Conservation (phyloP, 2,113 vertebrate genomes). For the Strigops habroptila region DNA sequence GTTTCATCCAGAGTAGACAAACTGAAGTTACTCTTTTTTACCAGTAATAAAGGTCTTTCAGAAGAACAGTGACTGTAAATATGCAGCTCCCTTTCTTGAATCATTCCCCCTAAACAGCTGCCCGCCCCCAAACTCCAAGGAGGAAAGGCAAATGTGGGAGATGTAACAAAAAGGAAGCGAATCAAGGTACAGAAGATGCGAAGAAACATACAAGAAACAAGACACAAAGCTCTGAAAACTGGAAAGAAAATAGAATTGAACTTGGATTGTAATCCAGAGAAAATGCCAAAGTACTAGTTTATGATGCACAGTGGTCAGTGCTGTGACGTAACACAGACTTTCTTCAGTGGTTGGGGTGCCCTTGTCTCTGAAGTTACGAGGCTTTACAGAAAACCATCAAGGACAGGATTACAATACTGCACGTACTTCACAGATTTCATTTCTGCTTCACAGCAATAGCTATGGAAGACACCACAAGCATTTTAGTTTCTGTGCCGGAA, state of each 20-base stretch:
- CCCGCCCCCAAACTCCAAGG: neutral
- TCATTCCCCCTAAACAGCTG: neutral
- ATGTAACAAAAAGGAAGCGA: neutral
- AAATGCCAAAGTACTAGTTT: neutral
- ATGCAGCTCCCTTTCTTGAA: neutral
- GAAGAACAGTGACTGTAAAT: neutral
- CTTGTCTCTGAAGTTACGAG: accelerated
- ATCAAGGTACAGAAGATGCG: neutral
- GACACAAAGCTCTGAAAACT: neutral
- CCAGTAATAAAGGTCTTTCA: neutral
- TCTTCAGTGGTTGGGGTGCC: no score
- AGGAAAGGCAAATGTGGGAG: neutral
- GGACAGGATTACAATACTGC: neutral
- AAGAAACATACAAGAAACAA: neutral
- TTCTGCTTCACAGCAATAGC: neutral
- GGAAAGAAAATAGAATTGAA: neutral
- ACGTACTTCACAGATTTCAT: neutral
- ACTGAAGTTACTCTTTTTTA: neutral
- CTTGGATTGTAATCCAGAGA: neutral
- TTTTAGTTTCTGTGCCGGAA: neutral
- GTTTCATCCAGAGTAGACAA: neutral
- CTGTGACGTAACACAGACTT: neutral
- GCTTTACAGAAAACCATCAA: neutral
- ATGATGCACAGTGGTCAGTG: neutral
- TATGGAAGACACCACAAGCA: accelerated